These are phyloP conservation scores for Smittia aterrima DNA, from an alignment of 2,888 invertebrate genomes.

Conservation along the genomic window DNA sequence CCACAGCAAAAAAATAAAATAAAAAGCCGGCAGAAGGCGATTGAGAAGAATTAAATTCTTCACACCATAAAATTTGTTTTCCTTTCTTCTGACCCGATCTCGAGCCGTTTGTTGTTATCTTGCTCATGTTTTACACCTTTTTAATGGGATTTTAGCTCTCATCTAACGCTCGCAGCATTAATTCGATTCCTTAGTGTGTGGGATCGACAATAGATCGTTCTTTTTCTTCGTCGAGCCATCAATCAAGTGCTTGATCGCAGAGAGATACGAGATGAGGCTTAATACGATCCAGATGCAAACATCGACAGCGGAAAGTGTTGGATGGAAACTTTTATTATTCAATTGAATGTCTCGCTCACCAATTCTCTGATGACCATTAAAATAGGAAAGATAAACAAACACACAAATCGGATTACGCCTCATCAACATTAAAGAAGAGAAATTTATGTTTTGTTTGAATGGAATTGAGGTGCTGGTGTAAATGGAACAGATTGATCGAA, in stretches of 20 bases:
- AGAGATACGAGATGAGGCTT: too few species aligned
- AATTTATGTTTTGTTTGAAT: not conserved
- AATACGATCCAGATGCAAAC: constrained; percentile 15
- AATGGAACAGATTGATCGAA: not conserved
- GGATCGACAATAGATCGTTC: not conserved
- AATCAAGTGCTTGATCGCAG: constrained; percentile 15
- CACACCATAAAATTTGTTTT: constrained; percentile 29
- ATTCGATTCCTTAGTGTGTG: constrained; percentile 12
- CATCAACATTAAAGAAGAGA: not conserved
- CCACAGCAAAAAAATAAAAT: not conserved
- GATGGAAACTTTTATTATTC: constrained; percentile 2
- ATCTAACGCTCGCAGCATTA: not conserved
- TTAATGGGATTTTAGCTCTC: constrained; percentile 37
- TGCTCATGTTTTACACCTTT: constrained; percentile 41
- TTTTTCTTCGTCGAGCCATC: not conserved
- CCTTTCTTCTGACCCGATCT: not conserved
- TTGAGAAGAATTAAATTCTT: constrained; percentile 33
- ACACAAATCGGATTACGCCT: not conserved
- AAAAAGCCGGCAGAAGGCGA: constrained; percentile 7
- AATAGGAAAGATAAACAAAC: not conserved
- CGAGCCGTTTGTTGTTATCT: constrained; percentile 18
- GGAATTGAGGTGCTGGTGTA: not conserved
- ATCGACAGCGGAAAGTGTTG: not conserved
- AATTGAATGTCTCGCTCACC: not conserved
- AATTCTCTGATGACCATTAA: constrained; percentile 2